Evolutionary conservation across 2,113 vertebrate genomes (phyloP).

Genomic region (Ailuropoda melanoleuca): DNA sequence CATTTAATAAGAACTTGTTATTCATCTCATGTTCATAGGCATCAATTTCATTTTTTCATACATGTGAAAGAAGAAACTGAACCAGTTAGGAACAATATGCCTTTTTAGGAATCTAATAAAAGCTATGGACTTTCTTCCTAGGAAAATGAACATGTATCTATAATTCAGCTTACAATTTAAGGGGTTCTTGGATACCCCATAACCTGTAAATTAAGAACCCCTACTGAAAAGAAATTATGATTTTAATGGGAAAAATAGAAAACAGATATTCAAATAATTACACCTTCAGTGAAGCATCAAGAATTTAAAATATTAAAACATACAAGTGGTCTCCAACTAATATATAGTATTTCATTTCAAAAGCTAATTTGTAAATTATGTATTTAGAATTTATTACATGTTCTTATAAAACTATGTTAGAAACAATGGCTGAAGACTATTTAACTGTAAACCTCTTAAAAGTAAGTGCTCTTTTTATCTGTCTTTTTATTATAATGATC

Average conservation of each 20-base stretch:
- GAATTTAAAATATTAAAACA: slow-evolving; percentile 50
- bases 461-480: not conserved
- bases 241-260: slow-evolving; percentile 42
- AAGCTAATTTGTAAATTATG: slow-evolving; percentile 13
- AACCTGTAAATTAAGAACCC: not conserved
- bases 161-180: slow-evolving; percentile 36
- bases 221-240: slow-evolving; percentile 25
- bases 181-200: not conserved
- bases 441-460: not conserved
- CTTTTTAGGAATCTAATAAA: slow-evolving; percentile 38
- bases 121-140: not conserved
- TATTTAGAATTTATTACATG: slow-evolving; percentile 12
- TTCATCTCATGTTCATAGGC: not conserved
- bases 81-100: slow-evolving; percentile 10
- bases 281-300: not conserved
- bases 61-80: not conserved
- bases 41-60: slow-evolving; percentile 38
- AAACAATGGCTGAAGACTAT: not conserved
- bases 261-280: slow-evolving; percentile 41
- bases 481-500: not conserved
- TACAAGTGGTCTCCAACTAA: not conserved
- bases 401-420: slow-evolving; percentile 30
- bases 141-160: slow-evolving; percentile 1
- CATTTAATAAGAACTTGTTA: slow-evolving; percentile 46
- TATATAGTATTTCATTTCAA: slow-evolving; percentile 50